phyloP scores from a whole-genome alignment of 2,113 vertebrate genomes.

The Boulengeromyrus knoepffleri region DNA sequence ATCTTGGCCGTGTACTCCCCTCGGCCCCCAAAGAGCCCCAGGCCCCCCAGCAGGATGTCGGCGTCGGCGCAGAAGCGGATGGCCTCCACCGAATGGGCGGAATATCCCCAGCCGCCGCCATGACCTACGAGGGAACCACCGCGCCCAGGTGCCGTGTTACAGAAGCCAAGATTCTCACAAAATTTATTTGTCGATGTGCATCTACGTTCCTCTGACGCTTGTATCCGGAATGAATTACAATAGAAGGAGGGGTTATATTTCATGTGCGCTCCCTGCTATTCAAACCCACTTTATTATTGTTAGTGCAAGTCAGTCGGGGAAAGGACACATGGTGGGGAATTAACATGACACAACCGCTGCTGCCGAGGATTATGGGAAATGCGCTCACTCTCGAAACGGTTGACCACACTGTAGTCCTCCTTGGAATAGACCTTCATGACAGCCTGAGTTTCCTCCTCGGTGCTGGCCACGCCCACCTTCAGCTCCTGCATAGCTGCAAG shows the following conservation, averaged over 20 bases:
- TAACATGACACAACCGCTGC: background rate
- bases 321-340: background rate
- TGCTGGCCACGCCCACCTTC: constrained; percentile 90
- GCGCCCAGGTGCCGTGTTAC: background rate
- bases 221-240: background rate
- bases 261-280: background rate
- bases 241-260: background rate
- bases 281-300: background rate
- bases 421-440: constrained; percentile 99
- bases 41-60: constrained; percentile 88
- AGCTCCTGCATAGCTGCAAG: constrained; percentile 96
- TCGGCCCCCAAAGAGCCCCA: constrained; percentile 94
- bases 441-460: constrained; percentile 94
- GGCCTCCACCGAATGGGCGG: constrained; percentile 95
- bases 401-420: constrained; percentile 96
- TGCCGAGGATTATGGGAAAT: background rate
- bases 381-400: constrained; percentile 95
- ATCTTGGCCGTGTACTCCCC: constrained; percentile 99
- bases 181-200: background rate
- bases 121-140: constrained; percentile 69
- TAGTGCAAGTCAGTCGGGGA: background rate
- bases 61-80: constrained; percentile 95
- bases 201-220: background rate
- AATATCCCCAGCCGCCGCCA: constrained; percentile 98
- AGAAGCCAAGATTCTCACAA: background rate